Conservation (phyloP, 2,888 invertebrate species). For the Cephus pulcher region DNA sequence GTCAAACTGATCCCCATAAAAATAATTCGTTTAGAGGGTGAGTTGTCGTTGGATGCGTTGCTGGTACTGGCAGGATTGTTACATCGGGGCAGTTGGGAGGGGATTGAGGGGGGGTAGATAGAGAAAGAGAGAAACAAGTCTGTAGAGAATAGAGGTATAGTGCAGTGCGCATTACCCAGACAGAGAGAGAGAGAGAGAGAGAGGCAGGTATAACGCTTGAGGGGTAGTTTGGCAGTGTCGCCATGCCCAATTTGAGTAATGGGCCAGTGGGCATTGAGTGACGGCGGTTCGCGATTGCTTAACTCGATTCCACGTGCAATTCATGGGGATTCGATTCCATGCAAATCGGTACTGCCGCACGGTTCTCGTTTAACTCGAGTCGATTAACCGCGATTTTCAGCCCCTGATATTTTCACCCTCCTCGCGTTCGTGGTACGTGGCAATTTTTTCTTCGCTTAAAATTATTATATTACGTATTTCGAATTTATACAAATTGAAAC, state of each 20-base stretch:
- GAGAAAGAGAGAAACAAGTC: not conserved
- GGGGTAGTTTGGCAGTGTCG: not conserved
- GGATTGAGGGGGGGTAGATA: not conserved
- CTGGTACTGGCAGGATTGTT: not conserved
- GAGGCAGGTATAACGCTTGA: not conserved
- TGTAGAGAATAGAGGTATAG: not conserved
- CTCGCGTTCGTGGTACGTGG: not conserved
- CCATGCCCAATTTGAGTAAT: conserved; percentile 33
- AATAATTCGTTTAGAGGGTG: conserved; percentile 38
- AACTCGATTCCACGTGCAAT: conserved; percentile 36
- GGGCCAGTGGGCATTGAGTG: conserved; percentile 18
- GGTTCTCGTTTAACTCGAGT: not conserved
- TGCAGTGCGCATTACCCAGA: not conserved
- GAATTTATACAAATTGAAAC: not conserved
- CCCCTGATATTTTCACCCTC: not conserved
- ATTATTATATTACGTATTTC: not conserved
- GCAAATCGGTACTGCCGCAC: conserved; percentile 24
- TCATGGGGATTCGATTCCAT: conserved; percentile 32
- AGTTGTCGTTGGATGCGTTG: conserved; percentile 3
- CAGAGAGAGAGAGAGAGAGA: not conserved
- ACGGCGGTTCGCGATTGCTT: conserved; percentile 27
- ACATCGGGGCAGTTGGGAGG: not conserved
- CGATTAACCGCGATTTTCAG: not conserved
- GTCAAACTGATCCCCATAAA: conserved; percentile 20
- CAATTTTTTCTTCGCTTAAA: not conserved